Conservation (phyloP, 1,140 invertebrate species). For the Drosophila ananassae region DNA sequence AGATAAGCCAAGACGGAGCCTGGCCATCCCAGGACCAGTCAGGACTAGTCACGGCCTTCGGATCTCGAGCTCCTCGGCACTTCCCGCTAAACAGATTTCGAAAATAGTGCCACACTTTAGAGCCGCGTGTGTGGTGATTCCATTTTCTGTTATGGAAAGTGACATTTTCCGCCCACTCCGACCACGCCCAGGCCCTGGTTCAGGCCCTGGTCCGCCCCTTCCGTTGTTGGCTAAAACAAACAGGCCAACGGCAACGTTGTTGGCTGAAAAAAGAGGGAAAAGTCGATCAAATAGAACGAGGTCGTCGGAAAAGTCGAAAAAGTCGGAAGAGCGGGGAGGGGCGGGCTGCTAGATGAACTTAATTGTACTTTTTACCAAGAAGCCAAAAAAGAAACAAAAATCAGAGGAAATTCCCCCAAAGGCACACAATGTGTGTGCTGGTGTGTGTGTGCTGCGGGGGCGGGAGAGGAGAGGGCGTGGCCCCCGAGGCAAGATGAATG, state of each 20-base stretch:
- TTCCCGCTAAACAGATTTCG: background rate
- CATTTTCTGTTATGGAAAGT: background rate
- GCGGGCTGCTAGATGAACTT: conserved; percentile 22
- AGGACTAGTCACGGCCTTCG: no score
- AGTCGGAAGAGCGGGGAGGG: conserved; percentile 1
- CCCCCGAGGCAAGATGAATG: conserved; percentile 10
- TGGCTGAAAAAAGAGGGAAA: conserved; percentile 27
- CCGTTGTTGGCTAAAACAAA: background rate
- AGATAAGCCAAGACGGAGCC: background rate
- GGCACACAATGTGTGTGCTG: conserved; percentile 10
- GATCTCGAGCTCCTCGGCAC: background rate
- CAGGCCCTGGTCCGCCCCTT: background rate
- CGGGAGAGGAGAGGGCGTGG: conserved; percentile 12
- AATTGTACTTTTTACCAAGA: conserved; percentile 49
- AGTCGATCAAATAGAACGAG: conserved; percentile 64
- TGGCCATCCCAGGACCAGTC: no score
- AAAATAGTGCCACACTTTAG: background rate
- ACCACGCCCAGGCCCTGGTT: conserved; percentile 17
- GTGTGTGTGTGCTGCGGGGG: background rate
- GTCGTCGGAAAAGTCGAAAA: conserved; percentile 27
- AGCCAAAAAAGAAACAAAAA: conserved; percentile 1
- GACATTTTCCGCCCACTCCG: conserved; percentile 1
- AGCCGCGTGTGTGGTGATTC: background rate
- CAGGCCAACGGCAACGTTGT: conserved; percentile 14
- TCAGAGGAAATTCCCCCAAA: conserved; percentile 9